phyloP scores from a whole-genome alignment of 2,113 vertebrate species.

The Polypterus senegalus region DNA sequence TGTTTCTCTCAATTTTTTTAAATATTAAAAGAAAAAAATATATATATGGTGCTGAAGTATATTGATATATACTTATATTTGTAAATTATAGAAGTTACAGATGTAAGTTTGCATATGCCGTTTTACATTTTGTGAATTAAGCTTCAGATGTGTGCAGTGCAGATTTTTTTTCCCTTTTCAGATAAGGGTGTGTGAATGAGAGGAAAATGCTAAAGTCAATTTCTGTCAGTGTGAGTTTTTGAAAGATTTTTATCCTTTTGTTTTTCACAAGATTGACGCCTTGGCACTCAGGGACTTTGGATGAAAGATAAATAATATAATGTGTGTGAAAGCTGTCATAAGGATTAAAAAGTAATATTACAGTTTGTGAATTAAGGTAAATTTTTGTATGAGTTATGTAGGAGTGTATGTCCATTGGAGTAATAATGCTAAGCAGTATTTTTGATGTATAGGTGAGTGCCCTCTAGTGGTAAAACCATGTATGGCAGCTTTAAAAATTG shows the following conservation, averaged over 20 bases:
- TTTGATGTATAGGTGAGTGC: no score
- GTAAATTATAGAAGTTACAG: constrained; percentile 52
- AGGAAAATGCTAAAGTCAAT: constrained; percentile 3
- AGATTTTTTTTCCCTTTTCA: constrained; percentile 18
- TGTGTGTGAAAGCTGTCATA: neutral
- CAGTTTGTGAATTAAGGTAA: neutral
- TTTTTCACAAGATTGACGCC: constrained; percentile 7
- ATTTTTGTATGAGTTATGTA: neutral
- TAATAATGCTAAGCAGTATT: no score
- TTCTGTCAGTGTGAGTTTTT: neutral
- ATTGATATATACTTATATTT: constrained; percentile 43
- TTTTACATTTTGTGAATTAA: constrained; percentile 42
- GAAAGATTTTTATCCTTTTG: constrained; percentile 9
- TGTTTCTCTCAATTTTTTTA: constrained; percentile 23
- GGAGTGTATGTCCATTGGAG: no score
- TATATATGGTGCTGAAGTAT: constrained; percentile 59
- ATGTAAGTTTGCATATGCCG: constrained; percentile 42
- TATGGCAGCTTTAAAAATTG: no score
- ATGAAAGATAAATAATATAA: neutral
- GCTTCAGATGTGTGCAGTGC: constrained; percentile 41
- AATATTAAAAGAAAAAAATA: constrained; percentile 21
- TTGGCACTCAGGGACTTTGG: constrained; percentile 31
- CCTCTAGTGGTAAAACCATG: no score
- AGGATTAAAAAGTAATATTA: neutral
- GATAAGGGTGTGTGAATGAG: constrained; percentile 24